phyloP scores from a whole-genome alignment of 1,140 invertebrate genomes.

The Conus betulinus region DNA sequence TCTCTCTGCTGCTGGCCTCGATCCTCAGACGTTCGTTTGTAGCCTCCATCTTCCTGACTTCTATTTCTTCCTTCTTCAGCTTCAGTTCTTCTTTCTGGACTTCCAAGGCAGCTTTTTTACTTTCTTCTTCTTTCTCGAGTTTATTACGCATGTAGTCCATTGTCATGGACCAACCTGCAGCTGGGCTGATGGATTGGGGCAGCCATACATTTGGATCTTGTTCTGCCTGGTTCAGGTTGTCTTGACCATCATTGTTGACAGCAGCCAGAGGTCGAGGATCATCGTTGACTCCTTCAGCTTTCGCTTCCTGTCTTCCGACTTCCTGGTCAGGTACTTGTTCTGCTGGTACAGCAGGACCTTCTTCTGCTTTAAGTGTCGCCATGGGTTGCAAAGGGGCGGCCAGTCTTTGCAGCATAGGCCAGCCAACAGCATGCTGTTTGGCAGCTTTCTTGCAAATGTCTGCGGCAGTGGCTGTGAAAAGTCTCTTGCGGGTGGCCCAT shows the following conservation, averaged over 20 bases:
- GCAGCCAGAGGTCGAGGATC: background rate
- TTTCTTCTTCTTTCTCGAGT: no score
- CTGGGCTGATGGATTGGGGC: background rate
- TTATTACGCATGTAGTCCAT: no score
- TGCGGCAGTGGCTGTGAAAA: background rate
- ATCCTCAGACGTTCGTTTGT: background rate
- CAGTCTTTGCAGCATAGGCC: background rate
- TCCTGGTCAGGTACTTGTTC: background rate
- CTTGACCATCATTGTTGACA: background rate
- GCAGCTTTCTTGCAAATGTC: background rate
- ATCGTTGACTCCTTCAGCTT: background rate
- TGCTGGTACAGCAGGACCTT: background rate
- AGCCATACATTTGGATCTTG: no score
- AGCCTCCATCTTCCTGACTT: no score
- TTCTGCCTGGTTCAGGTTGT: no score
- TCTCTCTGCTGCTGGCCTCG: background rate
- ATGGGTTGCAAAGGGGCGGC: background rate
- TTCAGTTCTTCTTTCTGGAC: no score
- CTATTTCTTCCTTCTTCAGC: no score
- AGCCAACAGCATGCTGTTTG: background rate
- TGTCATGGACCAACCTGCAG: background rate
- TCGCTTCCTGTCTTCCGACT: background rate
- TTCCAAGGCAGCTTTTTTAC: no score
- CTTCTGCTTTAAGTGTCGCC: background rate
- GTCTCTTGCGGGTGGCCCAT: background rate